These are phyloP conservation scores for Ceratosolen solmsi DNA, from an alignment of 1,140 invertebrate genomes.

Conservation along the genomic window DNA sequence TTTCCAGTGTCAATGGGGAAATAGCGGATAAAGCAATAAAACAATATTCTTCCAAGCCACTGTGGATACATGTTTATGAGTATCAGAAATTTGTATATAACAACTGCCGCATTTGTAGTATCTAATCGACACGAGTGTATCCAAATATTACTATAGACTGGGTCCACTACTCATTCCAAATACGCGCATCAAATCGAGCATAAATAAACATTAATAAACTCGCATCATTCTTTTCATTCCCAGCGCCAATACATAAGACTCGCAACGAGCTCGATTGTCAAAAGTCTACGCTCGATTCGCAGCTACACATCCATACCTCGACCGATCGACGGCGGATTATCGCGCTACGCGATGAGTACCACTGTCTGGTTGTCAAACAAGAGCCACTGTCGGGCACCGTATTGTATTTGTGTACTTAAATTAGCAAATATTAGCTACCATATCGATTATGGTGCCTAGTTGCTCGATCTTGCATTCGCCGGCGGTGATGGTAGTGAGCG, in stretches of 20 bases:
- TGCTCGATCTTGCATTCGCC: slow-evolving; percentile 59
- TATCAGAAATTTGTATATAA: background rate
- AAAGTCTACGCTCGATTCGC: background rate
- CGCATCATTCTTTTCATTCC: background rate
- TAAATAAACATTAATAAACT: slow-evolving; percentile 16
- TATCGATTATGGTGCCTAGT: slow-evolving; percentile 69
- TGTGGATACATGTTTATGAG: no score
- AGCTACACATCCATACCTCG: background rate
- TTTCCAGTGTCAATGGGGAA: no score
- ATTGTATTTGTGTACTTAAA: slow-evolving; percentile 71
- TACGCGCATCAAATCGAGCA: background rate
- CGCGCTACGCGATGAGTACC: background rate
- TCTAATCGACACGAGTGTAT: background rate
- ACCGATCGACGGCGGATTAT: no score
- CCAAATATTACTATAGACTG: no score
- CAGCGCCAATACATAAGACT: background rate
- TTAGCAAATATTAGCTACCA: slow-evolving; percentile 73
- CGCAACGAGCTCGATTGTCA: background rate
- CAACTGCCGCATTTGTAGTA: background rate
- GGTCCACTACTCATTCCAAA: no score
- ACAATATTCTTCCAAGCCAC: no score
- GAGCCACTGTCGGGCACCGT: background rate
- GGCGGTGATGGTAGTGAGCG: no score
- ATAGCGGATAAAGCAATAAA: background rate
- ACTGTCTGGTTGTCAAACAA: slow-evolving; percentile 37